Conservation (phyloP, 2,113 vertebrate species). For the Origma solitaria region DNA sequence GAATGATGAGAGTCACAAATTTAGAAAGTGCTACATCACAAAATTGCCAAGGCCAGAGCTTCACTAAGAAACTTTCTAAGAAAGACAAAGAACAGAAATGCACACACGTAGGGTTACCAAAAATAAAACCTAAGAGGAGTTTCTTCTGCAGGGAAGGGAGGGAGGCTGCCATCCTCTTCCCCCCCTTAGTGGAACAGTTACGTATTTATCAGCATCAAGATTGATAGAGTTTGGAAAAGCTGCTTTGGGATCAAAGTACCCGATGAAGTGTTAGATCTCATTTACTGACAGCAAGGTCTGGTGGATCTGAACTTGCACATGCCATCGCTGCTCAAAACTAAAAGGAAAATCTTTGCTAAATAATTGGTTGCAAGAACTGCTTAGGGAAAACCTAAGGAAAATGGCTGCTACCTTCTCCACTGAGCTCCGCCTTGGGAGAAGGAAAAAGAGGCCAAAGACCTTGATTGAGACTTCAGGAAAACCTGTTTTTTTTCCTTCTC, state of each 20-base stretch:
- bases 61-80: not conserved
- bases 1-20: not conserved
- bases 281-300: constrained; percentile 6
- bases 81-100: not conserved
- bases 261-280: not conserved
- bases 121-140: not conserved
- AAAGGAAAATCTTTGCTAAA: constrained; percentile 1
- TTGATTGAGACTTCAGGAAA: not conserved
- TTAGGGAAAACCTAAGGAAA: not conserved
- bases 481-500: fast-evolving
- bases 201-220: not conserved
- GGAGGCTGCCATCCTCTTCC: not conserved
- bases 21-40: not conserved
- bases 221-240: not conserved
- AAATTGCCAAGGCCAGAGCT: not conserved
- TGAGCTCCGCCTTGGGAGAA: not conserved
- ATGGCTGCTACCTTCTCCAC: not conserved
- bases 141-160: not conserved
- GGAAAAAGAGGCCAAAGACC: not conserved
- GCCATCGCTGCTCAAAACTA: not conserved
- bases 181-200: not conserved
- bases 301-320: constrained; percentile 10
- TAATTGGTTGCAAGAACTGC: not conserved
- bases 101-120: not conserved
- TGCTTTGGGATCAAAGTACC: not conserved